Evolutionary conservation across 2,113 vertebrate genomes (phyloP).

Genomic region (Motacilla tschutschensis): DNA sequence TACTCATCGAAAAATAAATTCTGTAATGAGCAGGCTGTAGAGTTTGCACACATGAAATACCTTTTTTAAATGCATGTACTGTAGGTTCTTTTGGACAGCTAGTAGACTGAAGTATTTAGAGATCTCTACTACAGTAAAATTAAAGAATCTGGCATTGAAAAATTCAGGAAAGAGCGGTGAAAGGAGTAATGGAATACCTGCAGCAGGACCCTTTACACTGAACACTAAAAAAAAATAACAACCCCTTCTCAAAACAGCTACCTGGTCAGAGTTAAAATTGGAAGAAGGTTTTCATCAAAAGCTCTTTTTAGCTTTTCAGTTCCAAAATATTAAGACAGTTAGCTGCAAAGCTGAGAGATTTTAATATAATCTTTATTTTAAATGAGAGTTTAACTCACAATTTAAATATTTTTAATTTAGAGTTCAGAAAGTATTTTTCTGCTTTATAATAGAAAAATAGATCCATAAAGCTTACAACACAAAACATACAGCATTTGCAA

Average conservation of each 20-base stretch:
- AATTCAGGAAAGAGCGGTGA: background rate
- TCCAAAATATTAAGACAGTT: background rate
- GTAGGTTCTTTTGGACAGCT: background rate
- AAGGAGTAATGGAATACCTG: background rate
- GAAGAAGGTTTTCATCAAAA: background rate
- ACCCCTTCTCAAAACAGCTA: background rate
- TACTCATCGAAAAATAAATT: constrained; percentile 15
- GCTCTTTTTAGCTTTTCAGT: background rate
- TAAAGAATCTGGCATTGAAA: background rate
- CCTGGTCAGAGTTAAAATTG: background rate
- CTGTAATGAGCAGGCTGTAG: constrained; percentile 36
- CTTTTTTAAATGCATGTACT: background rate
- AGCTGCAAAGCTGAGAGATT: background rate
- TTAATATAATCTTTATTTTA: background rate
- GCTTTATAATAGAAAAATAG: background rate
- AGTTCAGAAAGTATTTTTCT: background rate
- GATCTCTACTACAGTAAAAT: background rate
- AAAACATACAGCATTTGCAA: background rate
- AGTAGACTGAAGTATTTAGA: background rate
- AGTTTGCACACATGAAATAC: background rate
- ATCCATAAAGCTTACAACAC: background rate
- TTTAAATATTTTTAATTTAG: background rate
- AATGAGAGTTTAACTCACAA: background rate
- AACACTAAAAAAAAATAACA: background rate
- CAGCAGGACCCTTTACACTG: background rate